Conservation (phyloP, 2,888 invertebrate genomes). For the Acleris laterana region DNA sequence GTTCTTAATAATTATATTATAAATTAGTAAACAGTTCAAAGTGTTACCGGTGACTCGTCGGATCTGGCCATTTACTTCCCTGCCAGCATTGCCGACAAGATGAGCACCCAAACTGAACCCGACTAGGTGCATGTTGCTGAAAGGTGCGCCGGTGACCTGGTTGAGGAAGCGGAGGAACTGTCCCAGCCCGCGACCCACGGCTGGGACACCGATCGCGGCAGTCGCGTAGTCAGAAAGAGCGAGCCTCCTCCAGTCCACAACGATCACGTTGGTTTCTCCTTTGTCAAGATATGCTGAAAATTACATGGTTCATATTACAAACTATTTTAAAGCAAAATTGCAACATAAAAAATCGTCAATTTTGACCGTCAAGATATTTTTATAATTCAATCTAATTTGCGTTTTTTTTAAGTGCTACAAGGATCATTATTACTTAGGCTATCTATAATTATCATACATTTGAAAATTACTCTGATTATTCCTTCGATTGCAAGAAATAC, state of each 20-base stretch:
- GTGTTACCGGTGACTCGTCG: slow-evolving; percentile 56
- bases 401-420: no score
- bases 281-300: slow-evolving; percentile 50
- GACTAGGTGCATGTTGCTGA: slow-evolving; percentile 45
- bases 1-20: no score
- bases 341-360: no score
- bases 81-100: slow-evolving; percentile 44
- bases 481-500: no score
- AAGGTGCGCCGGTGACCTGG: slow-evolving; percentile 46
- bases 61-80: slow-evolving; percentile 46
- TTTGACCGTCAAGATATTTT: no score
- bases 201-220: slow-evolving; percentile 54
- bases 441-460: no score
- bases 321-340: no score
- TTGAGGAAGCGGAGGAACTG: slow-evolving; percentile 54
- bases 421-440: no score
- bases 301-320: neutral
- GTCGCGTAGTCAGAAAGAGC: slow-evolving; percentile 54
- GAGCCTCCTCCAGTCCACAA: slow-evolving; percentile 58
- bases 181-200: slow-evolving; percentile 56
- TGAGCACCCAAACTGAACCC: slow-evolving; percentile 45
- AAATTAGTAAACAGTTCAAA: no score
- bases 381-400: no score
- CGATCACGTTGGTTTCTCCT: slow-evolving; percentile 56
- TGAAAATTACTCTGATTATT: no score